Percentiles rank a stretch among this genome's conserved stretches.
These are phyloP conservation scores for Paelopatides confundens DNA, from an alignment of 53 echinoderm and acorn worm species.

Conservation along the genomic window DNA sequence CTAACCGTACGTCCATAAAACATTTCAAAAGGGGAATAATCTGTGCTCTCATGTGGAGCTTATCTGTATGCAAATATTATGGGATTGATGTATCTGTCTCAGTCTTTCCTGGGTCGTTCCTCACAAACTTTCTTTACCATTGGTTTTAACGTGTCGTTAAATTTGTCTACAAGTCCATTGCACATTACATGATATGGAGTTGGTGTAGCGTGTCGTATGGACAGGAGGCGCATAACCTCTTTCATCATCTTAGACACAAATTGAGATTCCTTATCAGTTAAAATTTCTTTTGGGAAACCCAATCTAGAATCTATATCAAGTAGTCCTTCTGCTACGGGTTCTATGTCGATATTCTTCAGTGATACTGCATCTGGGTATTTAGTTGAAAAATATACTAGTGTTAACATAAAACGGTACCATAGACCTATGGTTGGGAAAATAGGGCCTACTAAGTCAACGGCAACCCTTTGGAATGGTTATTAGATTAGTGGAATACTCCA, in stretches of 20 bases:
- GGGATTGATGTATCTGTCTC: constrained; percentile 29
- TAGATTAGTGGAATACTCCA: too few relatives aligned
- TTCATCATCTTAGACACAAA: constrained; percentile 60
- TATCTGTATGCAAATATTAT: neutral
- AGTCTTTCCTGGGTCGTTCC: constrained; percentile 25
- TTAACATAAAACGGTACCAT: too few relatives aligned
- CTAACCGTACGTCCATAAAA: too few relatives aligned
- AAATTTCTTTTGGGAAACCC: constrained; percentile 43
- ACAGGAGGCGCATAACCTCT: constrained; percentile 57
- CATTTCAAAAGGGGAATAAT: too few relatives aligned
- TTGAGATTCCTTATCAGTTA: constrained; percentile 54
- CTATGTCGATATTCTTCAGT: constrained; percentile 12
- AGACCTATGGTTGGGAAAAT: too few relatives aligned
- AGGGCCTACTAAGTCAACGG: too few relatives aligned
- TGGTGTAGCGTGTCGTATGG: constrained; percentile 13
- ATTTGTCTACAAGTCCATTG: constrained; percentile 50
- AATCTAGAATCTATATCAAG: constrained; percentile 38
- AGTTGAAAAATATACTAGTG: too few relatives aligned
- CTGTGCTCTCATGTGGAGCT: too few relatives aligned
- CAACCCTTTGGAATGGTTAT: too few relatives aligned
- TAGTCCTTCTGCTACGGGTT: constrained; percentile 43
- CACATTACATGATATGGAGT: constrained; percentile 35
- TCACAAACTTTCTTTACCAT: constrained; percentile 41
- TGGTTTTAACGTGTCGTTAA: constrained; percentile 44
- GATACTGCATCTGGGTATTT: too few relatives aligned